A percentile compares a stretch with the other conserved stretches of the same genome.
Conservation (phyloP, 1,140 invertebrate genomes). For the Drosophila albomicans region DNA sequence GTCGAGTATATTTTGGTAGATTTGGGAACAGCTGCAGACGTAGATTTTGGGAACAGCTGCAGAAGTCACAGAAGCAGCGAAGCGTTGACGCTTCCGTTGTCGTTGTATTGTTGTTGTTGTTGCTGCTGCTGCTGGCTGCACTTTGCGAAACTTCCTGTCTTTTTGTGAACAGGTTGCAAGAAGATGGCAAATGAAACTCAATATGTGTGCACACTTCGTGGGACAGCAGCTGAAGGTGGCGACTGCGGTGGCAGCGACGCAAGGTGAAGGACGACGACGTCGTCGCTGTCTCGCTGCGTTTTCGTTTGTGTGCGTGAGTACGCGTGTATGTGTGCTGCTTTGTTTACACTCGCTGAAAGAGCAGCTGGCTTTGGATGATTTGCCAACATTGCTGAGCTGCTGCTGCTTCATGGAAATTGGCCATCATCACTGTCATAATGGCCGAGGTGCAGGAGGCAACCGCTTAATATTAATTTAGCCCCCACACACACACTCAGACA, state of each 20-base stretch:
- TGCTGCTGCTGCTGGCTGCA: constrained; percentile 61
- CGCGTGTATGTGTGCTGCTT: constrained; percentile 50
- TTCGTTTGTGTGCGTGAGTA: constrained; percentile 31
- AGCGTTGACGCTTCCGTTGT: constrained; percentile 50
- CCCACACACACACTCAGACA: constrained; percentile 32
- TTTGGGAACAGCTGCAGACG: constrained; percentile 27
- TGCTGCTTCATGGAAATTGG: constrained; percentile 46
- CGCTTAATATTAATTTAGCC: constrained; percentile 76
- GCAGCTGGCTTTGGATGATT: constrained; percentile 55
- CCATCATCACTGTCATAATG: constrained; percentile 57
- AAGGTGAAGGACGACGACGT: constrained; percentile 68
- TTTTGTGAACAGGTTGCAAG: constrained; percentile 69
- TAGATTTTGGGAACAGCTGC: constrained; percentile 23
- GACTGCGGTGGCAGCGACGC: constrained; percentile 52
- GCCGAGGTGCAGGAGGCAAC: constrained; percentile 36
- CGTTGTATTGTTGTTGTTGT: constrained; percentile 35
- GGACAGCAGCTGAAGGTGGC: constrained; percentile 32
- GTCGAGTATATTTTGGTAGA: neutral
- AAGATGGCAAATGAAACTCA: constrained; percentile 63
- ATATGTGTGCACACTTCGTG: constrained; percentile 50
- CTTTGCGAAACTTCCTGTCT: constrained; percentile 78
- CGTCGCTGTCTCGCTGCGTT: constrained; percentile 23
- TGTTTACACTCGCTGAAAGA: constrained; percentile 75
- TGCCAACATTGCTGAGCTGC: constrained; percentile 25
- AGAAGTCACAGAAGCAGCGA: constrained; percentile 45